Base-by-base conservation (phyloP, 2,888 invertebrate species). In the Chalcis sispes region DNA sequence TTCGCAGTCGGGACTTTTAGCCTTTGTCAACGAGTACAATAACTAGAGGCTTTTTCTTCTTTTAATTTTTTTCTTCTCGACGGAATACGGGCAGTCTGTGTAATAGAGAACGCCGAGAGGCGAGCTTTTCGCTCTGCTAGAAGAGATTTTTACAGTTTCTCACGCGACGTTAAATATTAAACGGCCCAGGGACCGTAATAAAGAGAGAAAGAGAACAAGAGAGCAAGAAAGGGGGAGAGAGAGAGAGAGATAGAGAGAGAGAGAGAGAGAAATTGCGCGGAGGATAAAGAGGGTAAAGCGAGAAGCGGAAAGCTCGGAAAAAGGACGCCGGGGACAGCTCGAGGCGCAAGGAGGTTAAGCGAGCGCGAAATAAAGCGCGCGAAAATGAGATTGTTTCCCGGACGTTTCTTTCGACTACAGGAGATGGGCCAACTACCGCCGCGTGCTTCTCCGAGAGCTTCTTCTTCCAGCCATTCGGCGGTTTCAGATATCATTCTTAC, bases 111-210 rank as follows among this genome's bases (percentile, higher is more conserved):
- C n/a, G n/a, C n/a, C n/a, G 36, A 36, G 36, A 36, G 10, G 10
- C 36, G 10, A 36, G 2, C 40, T 58, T 72, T 56, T 69, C 65
- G 23, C 67, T 61, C 75, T 40, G 50, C 71, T 62, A 77, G 61
- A 58, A 71, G 65, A 78, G 81, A 80, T 83, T 82, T 84, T 83
- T 82, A 81, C 80, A 81, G 79, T 79, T 80, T 77, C 75, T 42
- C 67, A 54, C 77, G 75, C 72, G 76, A 77, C 76, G 72, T 81
- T 84, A 81, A 85, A 85, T 85, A 85, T 85, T 85, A 84, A 85
- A 85, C 80, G 81, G 72, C 61, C 64, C 66, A 75, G 75, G 77
- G 61, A 42, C 69, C 46, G 70, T 59, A 77, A 36, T 52, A 59
- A 62, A 69, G 64, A 77, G 42, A 58, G 4, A 10, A 4, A 4